Percentiles rank a stretch among this genome's conserved stretches.
Evolutionary conservation across 1,140 invertebrate genomes (phyloP).

Genomic region (Melipona quadrifasciata): DNA sequence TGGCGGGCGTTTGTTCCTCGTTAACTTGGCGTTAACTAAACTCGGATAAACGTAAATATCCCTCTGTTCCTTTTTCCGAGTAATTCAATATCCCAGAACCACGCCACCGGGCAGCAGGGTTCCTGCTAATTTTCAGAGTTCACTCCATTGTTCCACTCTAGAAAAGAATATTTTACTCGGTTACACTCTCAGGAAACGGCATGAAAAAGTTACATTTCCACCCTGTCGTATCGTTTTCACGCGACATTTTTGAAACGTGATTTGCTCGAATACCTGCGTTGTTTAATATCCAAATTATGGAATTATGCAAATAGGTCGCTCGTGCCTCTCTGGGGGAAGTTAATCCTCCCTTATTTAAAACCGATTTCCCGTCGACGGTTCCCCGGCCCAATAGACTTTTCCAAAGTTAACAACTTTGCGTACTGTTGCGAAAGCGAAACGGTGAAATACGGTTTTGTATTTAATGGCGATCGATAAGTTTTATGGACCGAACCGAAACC

Average conservation of each 20-base stretch:
- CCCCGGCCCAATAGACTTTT: neutral
- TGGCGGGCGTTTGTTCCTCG: too few species aligned
- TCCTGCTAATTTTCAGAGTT: constrained; percentile 42
- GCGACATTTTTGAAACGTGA: neutral
- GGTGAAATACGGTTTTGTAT: constrained; percentile 44
- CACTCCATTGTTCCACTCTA: constrained; percentile 27
- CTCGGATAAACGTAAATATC: neutral
- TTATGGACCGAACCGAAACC: constrained; percentile 38
- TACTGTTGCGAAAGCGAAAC: constrained; percentile 24
- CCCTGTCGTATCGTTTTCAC: neutral
- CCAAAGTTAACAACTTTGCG: neutral
- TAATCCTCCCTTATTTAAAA: neutral
- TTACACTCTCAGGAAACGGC: neutral
- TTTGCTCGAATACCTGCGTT: neutral
- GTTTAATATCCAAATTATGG: neutral
- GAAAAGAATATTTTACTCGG: constrained; percentile 11
- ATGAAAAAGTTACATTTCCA: neutral
- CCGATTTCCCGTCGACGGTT: neutral
- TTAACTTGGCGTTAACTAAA: too few species aligned
- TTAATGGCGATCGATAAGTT: constrained; percentile 61
- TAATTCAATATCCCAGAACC: constrained; percentile 40
- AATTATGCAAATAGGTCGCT: neutral
- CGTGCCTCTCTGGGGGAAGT: neutral
- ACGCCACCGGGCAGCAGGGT: neutral
- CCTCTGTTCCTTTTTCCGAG: constrained; percentile 38